These are phyloP conservation scores for Tolmerus cingulatus DNA, from an alignment of 2,888 invertebrate genomes.

Conservation along the genomic window DNA sequence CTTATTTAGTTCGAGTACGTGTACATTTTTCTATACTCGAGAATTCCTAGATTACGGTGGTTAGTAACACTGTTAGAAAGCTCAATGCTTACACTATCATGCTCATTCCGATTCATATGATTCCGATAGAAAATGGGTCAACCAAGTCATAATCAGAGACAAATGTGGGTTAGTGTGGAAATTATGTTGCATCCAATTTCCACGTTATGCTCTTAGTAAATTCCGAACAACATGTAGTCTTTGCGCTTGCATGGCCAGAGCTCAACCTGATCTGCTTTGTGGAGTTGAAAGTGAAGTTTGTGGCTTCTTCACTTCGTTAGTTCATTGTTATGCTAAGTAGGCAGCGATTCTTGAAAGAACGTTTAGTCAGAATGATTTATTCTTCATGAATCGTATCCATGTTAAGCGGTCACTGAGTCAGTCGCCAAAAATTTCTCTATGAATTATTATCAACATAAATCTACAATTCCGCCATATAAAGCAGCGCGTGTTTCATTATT, in stretches of 20 bases:
- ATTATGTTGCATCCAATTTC: background rate
- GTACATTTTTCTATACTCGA: background rate
- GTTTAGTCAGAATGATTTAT: background rate
- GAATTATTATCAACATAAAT: background rate
- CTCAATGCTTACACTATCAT: background rate
- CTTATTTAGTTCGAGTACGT: background rate
- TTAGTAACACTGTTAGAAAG: background rate
- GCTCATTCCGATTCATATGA: background rate
- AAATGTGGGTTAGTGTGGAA: constrained; percentile 24
- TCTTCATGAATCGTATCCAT: background rate
- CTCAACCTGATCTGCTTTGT: background rate
- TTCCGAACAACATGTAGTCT: background rate
- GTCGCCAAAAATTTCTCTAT: background rate
- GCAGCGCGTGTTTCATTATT: background rate
- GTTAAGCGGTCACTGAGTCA: background rate
- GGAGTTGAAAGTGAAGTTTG: background rate
- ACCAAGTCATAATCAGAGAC: background rate
- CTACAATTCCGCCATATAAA: background rate
- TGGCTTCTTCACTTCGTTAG: background rate
- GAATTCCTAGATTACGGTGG: background rate
- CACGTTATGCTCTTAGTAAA: background rate
- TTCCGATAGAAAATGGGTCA: background rate
- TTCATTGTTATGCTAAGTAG: background rate
- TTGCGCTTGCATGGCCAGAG: background rate
- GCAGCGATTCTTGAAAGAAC: background rate